These are phyloP conservation scores for Pangasius sanitwongsei DNA, from an alignment of 2,797 vertebrate genomes.

Conservation along the genomic window DNA sequence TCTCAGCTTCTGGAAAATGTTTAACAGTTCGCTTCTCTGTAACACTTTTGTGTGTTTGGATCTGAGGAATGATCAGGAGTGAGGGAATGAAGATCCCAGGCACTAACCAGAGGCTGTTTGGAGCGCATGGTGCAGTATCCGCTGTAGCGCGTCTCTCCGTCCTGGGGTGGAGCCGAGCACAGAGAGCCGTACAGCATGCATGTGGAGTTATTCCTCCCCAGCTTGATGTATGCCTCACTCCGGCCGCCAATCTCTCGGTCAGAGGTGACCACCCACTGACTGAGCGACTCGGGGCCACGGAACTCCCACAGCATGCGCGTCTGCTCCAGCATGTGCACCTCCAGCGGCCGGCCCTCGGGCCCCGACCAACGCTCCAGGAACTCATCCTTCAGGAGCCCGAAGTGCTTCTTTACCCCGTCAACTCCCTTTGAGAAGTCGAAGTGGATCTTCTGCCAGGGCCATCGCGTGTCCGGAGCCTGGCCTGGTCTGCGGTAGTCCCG, in stretches of 20 bases:
- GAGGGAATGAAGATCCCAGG: neutral
- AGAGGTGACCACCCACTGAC: slow-evolving; percentile 86
- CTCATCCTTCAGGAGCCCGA: slow-evolving; percentile 78
- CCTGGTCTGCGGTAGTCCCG: slow-evolving; percentile 81
- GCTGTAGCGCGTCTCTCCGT: slow-evolving; percentile 89
- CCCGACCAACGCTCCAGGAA: slow-evolving; percentile 70
- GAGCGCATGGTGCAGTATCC: slow-evolving; percentile 89
- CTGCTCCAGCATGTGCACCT: slow-evolving; percentile 81
- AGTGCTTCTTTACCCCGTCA: slow-evolving; percentile 77
- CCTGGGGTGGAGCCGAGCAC: slow-evolving; percentile 77
- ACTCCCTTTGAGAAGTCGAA: slow-evolving; percentile 81
- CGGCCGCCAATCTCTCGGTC: slow-evolving; percentile 89
- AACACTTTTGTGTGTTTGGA: neutral
- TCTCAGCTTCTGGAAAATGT: neutral
- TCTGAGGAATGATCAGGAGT: neutral
- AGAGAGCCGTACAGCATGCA: slow-evolving; percentile 86
- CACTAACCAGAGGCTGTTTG: slow-evolving; percentile 79
- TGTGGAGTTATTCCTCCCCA: slow-evolving; percentile 83
- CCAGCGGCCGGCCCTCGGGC: slow-evolving; percentile 74
- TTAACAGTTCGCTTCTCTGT: neutral
- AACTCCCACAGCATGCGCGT: slow-evolving; percentile 88
- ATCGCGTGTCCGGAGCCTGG: slow-evolving; percentile 67
- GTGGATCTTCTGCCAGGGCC: slow-evolving; percentile 72
- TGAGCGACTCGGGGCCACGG: slow-evolving; percentile 82
- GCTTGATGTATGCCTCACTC: slow-evolving; percentile 81